These are phyloP conservation scores for Melieria omissa DNA, from an alignment of 2,888 invertebrate species.

Conservation along the genomic window DNA sequence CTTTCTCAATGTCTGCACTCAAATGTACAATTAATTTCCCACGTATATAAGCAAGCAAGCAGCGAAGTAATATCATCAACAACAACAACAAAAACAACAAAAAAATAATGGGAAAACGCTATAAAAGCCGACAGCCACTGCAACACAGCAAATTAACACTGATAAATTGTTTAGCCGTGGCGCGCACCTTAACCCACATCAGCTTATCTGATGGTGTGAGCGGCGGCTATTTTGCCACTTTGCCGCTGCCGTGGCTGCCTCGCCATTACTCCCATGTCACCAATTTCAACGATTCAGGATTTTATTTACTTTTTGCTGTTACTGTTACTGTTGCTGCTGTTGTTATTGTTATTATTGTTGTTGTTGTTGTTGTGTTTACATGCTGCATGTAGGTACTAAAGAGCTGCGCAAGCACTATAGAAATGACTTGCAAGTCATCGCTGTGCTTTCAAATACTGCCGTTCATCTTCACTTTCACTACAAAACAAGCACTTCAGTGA, in stretches of 20 bases:
- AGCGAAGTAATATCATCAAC: neutral
- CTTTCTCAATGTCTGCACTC: too few relatives aligned
- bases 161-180: constrained; percentile 34
- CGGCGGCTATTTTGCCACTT: constrained; percentile 2
- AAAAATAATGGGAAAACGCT: neutral
- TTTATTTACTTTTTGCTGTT: neutral
- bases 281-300: constrained; percentile 8
- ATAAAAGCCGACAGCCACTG: too few relatives aligned
- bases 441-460: too few relatives aligned
- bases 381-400: too few relatives aligned
- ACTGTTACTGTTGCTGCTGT: neutral
- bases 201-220: constrained; percentile 27
- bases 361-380: too few relatives aligned
- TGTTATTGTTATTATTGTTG: too few relatives aligned
- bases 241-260: neutral
- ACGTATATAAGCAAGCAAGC: neutral
- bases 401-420: too few relatives aligned
- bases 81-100: constrained; percentile 14
- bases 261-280: constrained; percentile 22
- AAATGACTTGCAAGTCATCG: too few relatives aligned
- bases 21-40: too few relatives aligned
- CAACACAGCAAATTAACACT: constrained; percentile 25
- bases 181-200: constrained; percentile 27
- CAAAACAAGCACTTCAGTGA: too few relatives aligned
- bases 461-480: too few relatives aligned